A percentile compares a stretch with the other conserved stretches of the same genome.
Conservation (phyloP, 1,140 invertebrate species). For the Drosophila willistoni region DNA sequence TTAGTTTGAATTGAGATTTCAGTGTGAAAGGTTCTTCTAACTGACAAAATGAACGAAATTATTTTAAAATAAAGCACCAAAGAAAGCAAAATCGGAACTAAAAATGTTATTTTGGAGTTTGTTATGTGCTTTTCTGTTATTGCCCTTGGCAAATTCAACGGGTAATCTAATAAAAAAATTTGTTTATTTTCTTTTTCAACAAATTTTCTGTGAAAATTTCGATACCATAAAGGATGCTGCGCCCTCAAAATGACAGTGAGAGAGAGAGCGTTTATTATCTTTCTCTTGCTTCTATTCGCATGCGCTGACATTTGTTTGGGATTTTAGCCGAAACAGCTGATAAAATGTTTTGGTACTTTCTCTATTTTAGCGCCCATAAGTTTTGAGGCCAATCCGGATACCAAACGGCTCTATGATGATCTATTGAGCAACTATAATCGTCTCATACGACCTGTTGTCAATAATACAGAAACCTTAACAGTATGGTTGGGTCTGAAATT, state of each 20-base stretch:
- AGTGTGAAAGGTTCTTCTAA: slow-evolving; percentile 9
- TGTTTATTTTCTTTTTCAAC: neutral
- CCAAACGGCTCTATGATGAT: slow-evolving; percentile 96
- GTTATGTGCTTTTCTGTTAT: slow-evolving; percentile 56
- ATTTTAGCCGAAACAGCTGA: slow-evolving; percentile 23
- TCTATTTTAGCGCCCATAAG: slow-evolving; percentile 82
- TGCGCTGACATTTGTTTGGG: slow-evolving; percentile 70
- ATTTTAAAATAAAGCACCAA: neutral
- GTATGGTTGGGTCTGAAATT: slow-evolving; percentile 96
- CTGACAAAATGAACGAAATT: slow-evolving; percentile 26
- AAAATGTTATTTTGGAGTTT: slow-evolving; percentile 63
- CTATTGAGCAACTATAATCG: slow-evolving; percentile 98
- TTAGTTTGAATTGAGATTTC: slow-evolving; percentile 4
- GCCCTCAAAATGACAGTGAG: slow-evolving; percentile 50
- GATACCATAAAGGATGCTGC: slow-evolving; percentile 59
- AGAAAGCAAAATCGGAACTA: slow-evolving; percentile 5
- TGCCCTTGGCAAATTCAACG: slow-evolving; percentile 66
- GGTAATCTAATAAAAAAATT: slow-evolving; percentile 46
- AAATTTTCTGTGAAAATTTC: slow-evolving; percentile 57
- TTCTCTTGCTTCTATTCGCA: slow-evolving; percentile 12
- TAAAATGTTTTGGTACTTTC: neutral
- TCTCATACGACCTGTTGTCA: slow-evolving; percentile 96
- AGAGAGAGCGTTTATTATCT: neutral
- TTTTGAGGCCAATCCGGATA: slow-evolving; percentile 93
- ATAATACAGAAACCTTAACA: slow-evolving; percentile 96